Base-by-base conservation (phyloP, 1,140 invertebrate species). In the Stenopsyche tienmushanensis region DNA sequence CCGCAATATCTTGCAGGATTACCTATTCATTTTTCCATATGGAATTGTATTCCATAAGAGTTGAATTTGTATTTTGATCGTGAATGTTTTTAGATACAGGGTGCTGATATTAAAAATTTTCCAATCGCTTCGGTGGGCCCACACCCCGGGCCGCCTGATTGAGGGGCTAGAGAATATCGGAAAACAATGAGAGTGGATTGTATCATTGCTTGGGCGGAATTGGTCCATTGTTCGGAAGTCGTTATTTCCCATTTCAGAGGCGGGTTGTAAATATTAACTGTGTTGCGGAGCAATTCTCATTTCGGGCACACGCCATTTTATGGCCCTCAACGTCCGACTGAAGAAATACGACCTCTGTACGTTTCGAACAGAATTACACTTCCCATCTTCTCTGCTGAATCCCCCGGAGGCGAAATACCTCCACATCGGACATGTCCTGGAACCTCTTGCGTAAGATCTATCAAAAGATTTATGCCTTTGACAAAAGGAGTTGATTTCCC, bases 271-370 rank as follows among this genome's bases (percentile, higher is more conserved):
- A 62, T 62, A 50, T 54, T 20, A 20, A 41, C 20, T 26, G 17
- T 29, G 39, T 9, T 20, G 41, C 3, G 44, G 44, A 49, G 29
- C 62, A n/a, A 64, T 64, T 64, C 47, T 29, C 50, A 64, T 52
- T 64, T 64, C 52, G 52, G 24, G 62, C 62, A 64, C 62, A 64
- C 52, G 24, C 62, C 50, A 45, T 64, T 64, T 64, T 64, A 64
- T 64, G 52, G 62, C 49, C 39, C 15, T 57, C 24, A 29, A 17
- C 1, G 44, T 44, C 44, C 45, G 34, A 10, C 47, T n/a, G 18
- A 17, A 64, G 52, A 64, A 29, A 62, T 64, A 60, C 57, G 57
- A 29, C 54, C 54, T 42, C 54, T 3, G 34, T 21, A 57, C 50
- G 25, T 18, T 57, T 57, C 53, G 26, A 41, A 57, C 23, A 18